Evolutionary conservation across 2,113 vertebrate species (phyloP).

Genomic region (Ophthalmolycus amberensis): DNA sequence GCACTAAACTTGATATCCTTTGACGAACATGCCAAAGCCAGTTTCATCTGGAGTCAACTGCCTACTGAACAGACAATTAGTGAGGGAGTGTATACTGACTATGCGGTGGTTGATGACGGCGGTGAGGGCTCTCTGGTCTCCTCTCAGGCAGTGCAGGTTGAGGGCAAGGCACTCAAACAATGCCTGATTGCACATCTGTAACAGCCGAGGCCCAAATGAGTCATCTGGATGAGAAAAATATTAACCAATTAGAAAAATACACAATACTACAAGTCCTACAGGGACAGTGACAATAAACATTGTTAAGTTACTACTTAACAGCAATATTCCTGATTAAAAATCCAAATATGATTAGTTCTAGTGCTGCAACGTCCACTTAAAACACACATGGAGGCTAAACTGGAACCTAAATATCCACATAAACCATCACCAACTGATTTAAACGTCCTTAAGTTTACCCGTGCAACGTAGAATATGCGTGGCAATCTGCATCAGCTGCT

Average conservation of each 20-base stretch:
- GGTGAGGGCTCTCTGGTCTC: constrained; percentile 89
- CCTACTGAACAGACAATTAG: background rate
- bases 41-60: background rate
- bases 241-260: background rate
- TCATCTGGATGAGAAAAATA: constrained; percentile 80
- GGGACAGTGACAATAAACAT: background rate
- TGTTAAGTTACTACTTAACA: background rate
- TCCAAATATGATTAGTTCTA: background rate
- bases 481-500: constrained; percentile 89
- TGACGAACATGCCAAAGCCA: background rate
- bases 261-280: background rate
- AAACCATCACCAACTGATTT: background rate
- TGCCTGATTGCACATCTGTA: constrained; percentile 92
- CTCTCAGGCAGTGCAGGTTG: constrained; percentile 91
- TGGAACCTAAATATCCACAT: background rate
- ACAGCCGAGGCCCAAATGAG: constrained; percentile 87
- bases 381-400: background rate
- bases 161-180: constrained; percentile 92
- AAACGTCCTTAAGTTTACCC: constrained; percentile 72
- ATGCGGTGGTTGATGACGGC: constrained; percentile 92
- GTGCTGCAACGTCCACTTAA: background rate
- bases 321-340: background rate
- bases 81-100: constrained; percentile 76
- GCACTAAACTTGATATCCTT: background rate
- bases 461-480: constrained; percentile 89